Conservation (phyloP, 2,113 vertebrate genomes). For the Chloropsis cyanopogon region DNA sequence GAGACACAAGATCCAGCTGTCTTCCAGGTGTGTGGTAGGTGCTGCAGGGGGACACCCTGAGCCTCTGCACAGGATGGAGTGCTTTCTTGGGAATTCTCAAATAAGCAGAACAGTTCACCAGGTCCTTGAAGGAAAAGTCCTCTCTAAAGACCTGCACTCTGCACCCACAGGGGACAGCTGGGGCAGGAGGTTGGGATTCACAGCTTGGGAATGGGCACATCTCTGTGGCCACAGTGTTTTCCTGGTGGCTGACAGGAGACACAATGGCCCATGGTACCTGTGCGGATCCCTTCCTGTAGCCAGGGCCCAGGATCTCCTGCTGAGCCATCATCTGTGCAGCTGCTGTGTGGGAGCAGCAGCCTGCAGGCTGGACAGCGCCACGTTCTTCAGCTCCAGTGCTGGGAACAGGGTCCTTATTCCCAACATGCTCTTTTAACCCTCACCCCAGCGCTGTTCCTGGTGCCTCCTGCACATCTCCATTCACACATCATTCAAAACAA, state of each 20-base stretch:
- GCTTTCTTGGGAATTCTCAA: not conserved
- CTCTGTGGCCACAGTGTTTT: not conserved
- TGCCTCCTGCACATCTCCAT: not conserved
- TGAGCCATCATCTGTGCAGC: not conserved
- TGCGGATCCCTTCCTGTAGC: not conserved
- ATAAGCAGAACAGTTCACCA: not conserved
- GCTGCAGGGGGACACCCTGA: not conserved
- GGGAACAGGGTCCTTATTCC: not conserved
- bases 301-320: not conserved
- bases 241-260: not conserved
- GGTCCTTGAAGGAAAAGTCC: not conserved
- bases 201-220: not conserved
- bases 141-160: not conserved
- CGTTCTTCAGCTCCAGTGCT: not conserved
- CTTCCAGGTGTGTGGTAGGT: fast-evolving
- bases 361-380: not conserved
- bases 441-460: fast-evolving
- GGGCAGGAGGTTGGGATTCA: not conserved
- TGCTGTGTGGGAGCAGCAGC: not conserved
- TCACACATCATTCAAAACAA: not conserved
- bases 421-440: not conserved
- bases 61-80: fast-evolving
- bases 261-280: not conserved
- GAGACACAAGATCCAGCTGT: not conserved
- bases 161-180: not conserved